Conservation (phyloP, 2,113 vertebrate species). For the Plecotus auritus region DNA sequence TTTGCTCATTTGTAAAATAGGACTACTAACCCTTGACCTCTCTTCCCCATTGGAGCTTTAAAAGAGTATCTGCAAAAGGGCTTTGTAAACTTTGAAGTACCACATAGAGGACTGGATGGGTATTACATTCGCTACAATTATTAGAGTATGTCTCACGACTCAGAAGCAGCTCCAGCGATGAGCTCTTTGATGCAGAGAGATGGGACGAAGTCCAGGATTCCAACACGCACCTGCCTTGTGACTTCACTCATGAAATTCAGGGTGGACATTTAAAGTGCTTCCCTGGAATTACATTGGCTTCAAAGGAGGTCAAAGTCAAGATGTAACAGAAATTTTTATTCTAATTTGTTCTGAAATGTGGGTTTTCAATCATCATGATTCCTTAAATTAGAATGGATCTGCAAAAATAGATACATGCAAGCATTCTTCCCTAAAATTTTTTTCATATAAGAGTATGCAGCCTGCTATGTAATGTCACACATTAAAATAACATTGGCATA, state of each 20-base stretch:
- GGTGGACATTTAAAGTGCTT: constrained; percentile 32
- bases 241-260: constrained; percentile 54
- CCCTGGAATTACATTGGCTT: constrained; percentile 39
- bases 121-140: neutral
- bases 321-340: constrained; percentile 58
- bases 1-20: neutral
- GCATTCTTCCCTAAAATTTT: constrained; percentile 62
- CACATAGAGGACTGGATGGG: neutral
- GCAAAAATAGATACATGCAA: constrained; percentile 73
- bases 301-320: constrained; percentile 56
- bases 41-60: neutral
- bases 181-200: neutral
- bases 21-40: neutral
- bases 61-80: neutral
- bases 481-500: constrained; percentile 75
- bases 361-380: constrained; percentile 68
- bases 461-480: constrained; percentile 74
- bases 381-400: constrained; percentile 72
- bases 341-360: constrained; percentile 67
- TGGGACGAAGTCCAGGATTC: neutral
- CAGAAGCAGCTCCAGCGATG: neutral
- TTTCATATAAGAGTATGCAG: constrained; percentile 68
- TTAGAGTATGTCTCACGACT: neutral
- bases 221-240: constrained; percentile 11
- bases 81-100: constrained; percentile 20